These are phyloP conservation scores for Mirounga angustirostris DNA, from an alignment of 2,113 vertebrate species.

Conservation along the genomic window DNA sequence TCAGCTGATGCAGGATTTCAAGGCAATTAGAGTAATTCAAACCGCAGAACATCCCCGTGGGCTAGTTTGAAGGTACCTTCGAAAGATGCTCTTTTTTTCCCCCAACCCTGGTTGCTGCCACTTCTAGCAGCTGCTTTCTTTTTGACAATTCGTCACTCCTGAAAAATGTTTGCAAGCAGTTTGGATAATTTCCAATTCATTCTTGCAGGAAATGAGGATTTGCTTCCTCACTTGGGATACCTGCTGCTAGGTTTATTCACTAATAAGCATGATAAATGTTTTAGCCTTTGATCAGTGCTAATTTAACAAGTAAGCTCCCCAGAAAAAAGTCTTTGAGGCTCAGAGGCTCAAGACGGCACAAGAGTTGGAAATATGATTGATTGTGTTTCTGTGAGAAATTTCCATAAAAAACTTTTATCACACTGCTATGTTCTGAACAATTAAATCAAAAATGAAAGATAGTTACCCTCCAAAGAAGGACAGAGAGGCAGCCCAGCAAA, in stretches of 20 bases:
- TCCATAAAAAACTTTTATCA: conserved; percentile 90
- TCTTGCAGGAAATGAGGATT: conserved; percentile 92
- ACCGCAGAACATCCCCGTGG: conserved; percentile 72
- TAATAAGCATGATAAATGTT: conserved; percentile 96
- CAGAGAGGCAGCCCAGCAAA: conserved; percentile 76
- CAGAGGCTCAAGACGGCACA: conserved; percentile 88
- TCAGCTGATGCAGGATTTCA: conserved; percentile 84
- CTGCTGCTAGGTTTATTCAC: conserved; percentile 94
- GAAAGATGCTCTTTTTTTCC: conserved; percentile 53
- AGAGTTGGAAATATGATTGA: conserved; percentile 91
- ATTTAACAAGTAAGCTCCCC: conserved; percentile 93
- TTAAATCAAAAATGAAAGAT: conserved; percentile 89
- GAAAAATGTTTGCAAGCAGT: conserved; percentile 91
- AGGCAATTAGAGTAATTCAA: conserved; percentile 87
- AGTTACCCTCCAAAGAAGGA: conserved; percentile 84
- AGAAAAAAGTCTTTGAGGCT: conserved; percentile 91
- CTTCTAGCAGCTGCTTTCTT: conserved; percentile 88
- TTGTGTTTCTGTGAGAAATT: conserved; percentile 90
- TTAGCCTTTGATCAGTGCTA: conserved; percentile 94
- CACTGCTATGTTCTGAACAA: conserved; percentile 87
- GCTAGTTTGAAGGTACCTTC: conserved; percentile 78
- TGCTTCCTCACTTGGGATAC: conserved; percentile 94
- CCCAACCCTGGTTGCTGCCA: conserved; percentile 80
- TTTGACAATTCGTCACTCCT: conserved; percentile 90
- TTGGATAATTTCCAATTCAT: conserved; percentile 92